Conservation (phyloP, 2,113 vertebrate species). For the Tonatia bakeri region DNA sequence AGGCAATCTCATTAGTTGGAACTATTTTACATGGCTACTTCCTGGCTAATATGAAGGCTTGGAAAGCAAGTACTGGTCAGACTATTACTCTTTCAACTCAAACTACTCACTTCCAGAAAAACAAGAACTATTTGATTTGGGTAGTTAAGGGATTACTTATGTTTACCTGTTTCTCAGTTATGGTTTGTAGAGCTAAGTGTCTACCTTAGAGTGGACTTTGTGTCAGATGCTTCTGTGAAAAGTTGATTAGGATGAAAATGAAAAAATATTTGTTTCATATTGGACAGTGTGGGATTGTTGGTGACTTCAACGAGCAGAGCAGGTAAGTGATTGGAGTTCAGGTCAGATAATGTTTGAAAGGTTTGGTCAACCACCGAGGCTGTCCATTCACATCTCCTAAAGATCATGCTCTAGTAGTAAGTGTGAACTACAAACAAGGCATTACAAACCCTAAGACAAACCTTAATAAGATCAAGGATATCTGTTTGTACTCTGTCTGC, state of each 20-base stretch:
- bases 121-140: not conserved
- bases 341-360: not conserved
- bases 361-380: not conserved
- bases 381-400: not conserved
- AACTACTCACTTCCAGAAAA: not conserved
- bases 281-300: not conserved
- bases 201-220: not conserved
- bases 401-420: not conserved
- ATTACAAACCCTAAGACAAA: not conserved
- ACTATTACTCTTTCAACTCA: not conserved
- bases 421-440: not conserved
- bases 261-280: not conserved
- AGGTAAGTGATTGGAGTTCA: not conserved
- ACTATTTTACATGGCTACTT: not conserved
- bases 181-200: not conserved
- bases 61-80: not conserved
- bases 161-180: not conserved
- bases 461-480: not conserved
- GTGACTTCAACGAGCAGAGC: not conserved
- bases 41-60: not conserved
- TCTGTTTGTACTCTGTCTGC: not conserved
- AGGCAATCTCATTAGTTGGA: not conserved
- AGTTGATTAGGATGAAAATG: not conserved
- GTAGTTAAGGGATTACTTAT: not conserved
- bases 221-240: not conserved